These are phyloP conservation scores for Trichosurus vulpecula DNA, from an alignment of 2,797 vertebrate species.

Conservation along the genomic window DNA sequence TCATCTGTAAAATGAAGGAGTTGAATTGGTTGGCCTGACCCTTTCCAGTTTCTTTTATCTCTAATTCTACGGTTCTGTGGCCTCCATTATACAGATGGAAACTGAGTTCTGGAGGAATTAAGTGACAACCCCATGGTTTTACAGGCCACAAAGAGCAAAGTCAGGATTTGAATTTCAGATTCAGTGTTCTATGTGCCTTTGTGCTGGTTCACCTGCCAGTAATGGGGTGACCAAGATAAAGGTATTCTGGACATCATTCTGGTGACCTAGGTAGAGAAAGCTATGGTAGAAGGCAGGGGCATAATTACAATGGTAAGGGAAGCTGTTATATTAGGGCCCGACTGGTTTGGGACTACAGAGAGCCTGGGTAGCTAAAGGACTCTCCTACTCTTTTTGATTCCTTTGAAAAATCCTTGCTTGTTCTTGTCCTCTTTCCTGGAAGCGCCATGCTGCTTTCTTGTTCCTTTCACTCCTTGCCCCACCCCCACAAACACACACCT, in stretches of 20 bases:
- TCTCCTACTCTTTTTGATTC: not conserved
- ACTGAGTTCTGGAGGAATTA: not conserved
- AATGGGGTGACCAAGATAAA: not conserved
- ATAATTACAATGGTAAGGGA: slow-evolving; percentile 7
- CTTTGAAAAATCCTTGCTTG: not conserved
- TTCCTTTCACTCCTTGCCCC: no score
- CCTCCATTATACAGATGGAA: not conserved
- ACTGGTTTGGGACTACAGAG: not conserved
- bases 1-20: no score
- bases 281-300: not conserved
- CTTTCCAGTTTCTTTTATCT: not conserved
- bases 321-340: not conserved
- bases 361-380: not conserved
- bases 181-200: not conserved
- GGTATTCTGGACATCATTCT: not conserved
- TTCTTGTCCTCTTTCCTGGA: not conserved
- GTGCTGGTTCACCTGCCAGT: not conserved
- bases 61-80: not conserved
- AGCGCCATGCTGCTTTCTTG: not conserved
- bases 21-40: no score
- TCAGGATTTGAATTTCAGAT: not conserved
- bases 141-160: not conserved
- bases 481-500: not conserved
- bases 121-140: accelerated
- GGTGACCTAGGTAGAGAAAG: not conserved